phyloP scores from a whole-genome alignment of 2,113 vertebrate species.

The Dipodomys spectabilis region DNA sequence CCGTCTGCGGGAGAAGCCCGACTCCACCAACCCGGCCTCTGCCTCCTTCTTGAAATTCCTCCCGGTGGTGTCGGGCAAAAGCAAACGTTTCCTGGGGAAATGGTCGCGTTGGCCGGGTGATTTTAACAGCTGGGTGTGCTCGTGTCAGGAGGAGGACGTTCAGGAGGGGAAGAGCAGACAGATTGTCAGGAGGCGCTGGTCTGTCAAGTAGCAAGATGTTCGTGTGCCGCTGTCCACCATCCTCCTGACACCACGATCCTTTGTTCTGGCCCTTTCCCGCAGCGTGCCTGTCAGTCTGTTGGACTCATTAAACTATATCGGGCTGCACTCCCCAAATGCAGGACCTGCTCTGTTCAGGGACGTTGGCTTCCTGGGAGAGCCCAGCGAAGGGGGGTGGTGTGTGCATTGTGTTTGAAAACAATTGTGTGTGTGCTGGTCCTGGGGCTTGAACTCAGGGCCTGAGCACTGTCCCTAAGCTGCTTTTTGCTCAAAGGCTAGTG shows the following conservation, averaged over 20 bases:
- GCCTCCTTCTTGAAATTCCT: conserved; percentile 47
- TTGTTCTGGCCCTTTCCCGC: conserved; percentile 20
- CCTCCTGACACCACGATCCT: conserved; percentile 65
- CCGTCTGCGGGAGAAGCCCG: conserved; percentile 52
- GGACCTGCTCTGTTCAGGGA: neutral
- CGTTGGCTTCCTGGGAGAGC: neutral
- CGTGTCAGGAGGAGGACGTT: conserved; percentile 52
- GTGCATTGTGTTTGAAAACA: neutral
- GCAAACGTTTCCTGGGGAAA: conserved; percentile 61
- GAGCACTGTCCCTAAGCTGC: too few relatives aligned
- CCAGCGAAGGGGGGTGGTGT: neutral
- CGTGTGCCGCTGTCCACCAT: conserved; percentile 75
- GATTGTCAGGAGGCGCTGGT: conserved; percentile 76
- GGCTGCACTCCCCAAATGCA: conserved; percentile 70
- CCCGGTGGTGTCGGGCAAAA: conserved; percentile 50
- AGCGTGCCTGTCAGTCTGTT: conserved; percentile 63
- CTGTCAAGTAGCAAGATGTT: conserved; percentile 76
- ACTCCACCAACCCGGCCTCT: conserved; percentile 46
- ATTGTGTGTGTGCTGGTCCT: neutral
- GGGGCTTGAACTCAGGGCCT: too few relatives aligned
- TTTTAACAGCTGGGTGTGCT: conserved; percentile 62
- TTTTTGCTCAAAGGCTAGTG: too few relatives aligned
- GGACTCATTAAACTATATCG: conserved; percentile 75
- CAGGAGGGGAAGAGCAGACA: conserved; percentile 73
- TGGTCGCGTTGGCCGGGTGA: conserved; percentile 65